Percentiles rank a stretch among this genome's conserved stretches.
Conservation (phyloP, 2,888 invertebrate species). For the Drosophila neutralis region DNA sequence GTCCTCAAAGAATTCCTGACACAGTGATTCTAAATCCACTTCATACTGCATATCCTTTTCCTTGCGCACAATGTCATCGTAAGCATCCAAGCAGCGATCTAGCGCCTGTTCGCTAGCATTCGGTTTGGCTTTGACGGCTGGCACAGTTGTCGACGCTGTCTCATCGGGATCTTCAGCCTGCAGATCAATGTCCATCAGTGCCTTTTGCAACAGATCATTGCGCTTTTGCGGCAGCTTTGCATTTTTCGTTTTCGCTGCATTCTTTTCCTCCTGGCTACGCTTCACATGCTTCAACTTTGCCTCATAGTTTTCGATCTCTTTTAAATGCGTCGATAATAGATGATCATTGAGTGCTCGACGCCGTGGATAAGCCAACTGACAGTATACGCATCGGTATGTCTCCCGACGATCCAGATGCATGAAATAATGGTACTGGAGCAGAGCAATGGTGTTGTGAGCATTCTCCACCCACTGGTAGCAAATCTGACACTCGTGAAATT, state of each 20-base stretch:
- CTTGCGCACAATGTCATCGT: conserved; percentile 70
- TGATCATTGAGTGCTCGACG: conserved; percentile 73
- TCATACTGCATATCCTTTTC: conserved; percentile 46
- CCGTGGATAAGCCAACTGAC: conserved; percentile 68
- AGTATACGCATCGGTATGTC: conserved; percentile 79
- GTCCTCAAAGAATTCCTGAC: conserved; percentile 71
- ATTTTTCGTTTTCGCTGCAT: not conserved
- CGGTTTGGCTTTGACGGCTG: conserved; percentile 4
- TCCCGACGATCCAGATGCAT: conserved; percentile 74
- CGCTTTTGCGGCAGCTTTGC: conserved; percentile 29
- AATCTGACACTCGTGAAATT: conserved; percentile 77
- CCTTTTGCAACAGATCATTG: conserved; percentile 73
- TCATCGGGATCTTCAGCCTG: conserved; percentile 53
- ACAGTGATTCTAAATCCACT: conserved; percentile 55
- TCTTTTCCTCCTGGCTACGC: conserved; percentile 33
- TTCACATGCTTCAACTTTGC: conserved; percentile 52
- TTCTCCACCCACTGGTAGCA: conserved; percentile 80
- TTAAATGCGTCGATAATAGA: conserved; percentile 57
- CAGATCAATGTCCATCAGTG: conserved; percentile 74
- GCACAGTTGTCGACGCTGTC: not conserved
- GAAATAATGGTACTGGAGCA: conserved; percentile 81
- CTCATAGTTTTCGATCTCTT: conserved; percentile 63
- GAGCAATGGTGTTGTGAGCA: conserved; percentile 75
- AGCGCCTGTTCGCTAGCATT: conserved; percentile 69
- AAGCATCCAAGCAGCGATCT: conserved; percentile 76